phyloP scores from a whole-genome alignment of 2,113 vertebrate species.

The Ginglymostoma cirratum region DNA sequence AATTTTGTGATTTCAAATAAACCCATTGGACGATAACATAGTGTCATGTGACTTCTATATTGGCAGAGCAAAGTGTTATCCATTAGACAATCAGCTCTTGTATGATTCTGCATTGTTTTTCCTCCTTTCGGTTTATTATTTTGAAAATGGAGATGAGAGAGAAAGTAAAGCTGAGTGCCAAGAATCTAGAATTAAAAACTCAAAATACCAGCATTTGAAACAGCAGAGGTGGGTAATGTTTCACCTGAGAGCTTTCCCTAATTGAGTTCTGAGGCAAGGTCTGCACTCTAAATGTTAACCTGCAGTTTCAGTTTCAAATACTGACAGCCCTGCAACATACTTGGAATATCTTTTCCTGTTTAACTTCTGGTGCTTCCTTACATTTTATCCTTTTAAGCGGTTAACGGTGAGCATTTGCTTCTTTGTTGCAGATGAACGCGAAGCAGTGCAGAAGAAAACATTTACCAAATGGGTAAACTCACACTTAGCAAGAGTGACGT shows the following conservation, averaged over 20 bases:
- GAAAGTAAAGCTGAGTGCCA: neutral
- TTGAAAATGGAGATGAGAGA: neutral
- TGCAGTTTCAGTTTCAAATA: neutral
- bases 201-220: neutral
- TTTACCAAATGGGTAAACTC: slow-evolving; percentile 96
- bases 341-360: neutral
- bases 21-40: no score
- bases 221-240: neutral
- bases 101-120: neutral
- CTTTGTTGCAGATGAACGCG: slow-evolving; percentile 71
- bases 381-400: neutral
- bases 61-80: no score
- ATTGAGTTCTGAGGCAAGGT: neutral
- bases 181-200: neutral
- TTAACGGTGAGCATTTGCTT: neutral
- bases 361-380: neutral
- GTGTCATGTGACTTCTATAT: no score
- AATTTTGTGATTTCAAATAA: no score
- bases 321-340: neutral
- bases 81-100: neutral
- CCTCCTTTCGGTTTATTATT: neutral
- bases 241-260: neutral
- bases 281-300: no score
- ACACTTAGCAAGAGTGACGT: slow-evolving; percentile 78
- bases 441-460: slow-evolving; percentile 91